Conservation (phyloP, 1,140 invertebrate genomes). For the Chelonus insularis region DNA sequence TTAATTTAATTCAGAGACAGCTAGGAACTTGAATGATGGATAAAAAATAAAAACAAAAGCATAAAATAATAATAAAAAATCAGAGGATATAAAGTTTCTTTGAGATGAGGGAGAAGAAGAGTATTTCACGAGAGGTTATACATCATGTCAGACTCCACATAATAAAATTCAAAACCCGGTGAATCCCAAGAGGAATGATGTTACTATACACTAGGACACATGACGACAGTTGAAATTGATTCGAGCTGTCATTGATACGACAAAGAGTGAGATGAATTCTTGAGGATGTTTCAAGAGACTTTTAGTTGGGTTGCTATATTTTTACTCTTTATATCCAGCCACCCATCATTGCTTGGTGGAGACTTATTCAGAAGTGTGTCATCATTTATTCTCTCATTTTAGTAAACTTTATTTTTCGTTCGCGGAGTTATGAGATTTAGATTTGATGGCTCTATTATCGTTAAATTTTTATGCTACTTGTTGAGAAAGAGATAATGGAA, state of each 20-base stretch:
- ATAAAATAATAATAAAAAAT: not conserved
- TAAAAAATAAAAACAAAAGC: not conserved
- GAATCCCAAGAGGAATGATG: slow-evolving; percentile 9
- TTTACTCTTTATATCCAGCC: not conserved
- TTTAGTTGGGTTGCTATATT: not conserved
- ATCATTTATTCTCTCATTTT: slow-evolving; percentile 25
- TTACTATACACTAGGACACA: slow-evolving; percentile 1
- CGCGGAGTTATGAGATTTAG: no score
- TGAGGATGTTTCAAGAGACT: not conserved
- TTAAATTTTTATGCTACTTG: no score
- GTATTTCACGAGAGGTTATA: slow-evolving; percentile 7
- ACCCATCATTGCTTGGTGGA: no score
- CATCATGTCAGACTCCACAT: slow-evolving; percentile 12
- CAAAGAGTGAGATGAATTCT: slow-evolving; percentile 16
- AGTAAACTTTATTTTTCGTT: no score
- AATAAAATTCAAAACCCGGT: slow-evolving; percentile 21
- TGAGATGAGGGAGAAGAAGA: not conserved
- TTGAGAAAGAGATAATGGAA: no score
- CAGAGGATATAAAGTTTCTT: slow-evolving; percentile 9
- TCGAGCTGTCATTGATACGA: slow-evolving; percentile 16
- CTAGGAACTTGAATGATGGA: no score
- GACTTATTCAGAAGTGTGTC: not conserved
- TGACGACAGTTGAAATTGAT: slow-evolving; percentile 28
- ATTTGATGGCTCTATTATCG: no score
- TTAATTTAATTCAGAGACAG: no score